Conservation (phyloP, 2,113 vertebrate species). For the Poeciliopsis turrubarensis region DNA sequence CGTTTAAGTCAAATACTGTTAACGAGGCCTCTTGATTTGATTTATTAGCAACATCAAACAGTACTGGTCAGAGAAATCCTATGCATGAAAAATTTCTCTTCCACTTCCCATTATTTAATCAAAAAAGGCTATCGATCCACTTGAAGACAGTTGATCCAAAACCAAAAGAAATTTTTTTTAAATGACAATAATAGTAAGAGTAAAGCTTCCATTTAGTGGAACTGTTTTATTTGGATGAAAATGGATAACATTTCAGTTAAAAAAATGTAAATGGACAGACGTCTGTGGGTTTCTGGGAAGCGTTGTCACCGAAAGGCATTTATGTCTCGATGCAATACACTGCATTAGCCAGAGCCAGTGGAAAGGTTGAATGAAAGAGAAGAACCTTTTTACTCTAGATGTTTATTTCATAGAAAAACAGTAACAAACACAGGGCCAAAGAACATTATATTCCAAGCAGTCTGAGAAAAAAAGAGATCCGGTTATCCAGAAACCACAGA, state of each 20-base stretch:
- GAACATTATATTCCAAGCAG: conserved; percentile 18
- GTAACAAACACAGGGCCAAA: conserved; percentile 10
- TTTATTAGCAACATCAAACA: conserved; percentile 22
- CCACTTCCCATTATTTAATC: conserved; percentile 14
- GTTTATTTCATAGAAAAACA: conserved; percentile 20
- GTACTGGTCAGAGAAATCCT: conserved; percentile 7
- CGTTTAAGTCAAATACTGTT: not conserved
- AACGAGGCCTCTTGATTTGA: conserved; percentile 10
- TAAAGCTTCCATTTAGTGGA: conserved; percentile 6
- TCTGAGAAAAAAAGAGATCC: conserved; percentile 14
- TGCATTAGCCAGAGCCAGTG: conserved; percentile 15
- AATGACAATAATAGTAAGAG: conserved; percentile 4
- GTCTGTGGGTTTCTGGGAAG: conserved; percentile 10
- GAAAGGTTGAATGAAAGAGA: conserved; percentile 19
- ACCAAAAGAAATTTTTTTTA: conserved; percentile 4
- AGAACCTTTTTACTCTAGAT: conserved; percentile 9
- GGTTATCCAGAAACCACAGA: not conserved
- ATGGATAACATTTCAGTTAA: not conserved
- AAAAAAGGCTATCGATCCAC: conserved; percentile 1
- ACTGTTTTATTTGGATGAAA: conserved; percentile 1
- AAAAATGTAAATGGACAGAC: conserved; percentile 17
- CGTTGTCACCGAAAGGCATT: conserved; percentile 14
- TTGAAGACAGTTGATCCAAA: not conserved
- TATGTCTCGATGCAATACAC: conserved; percentile 12
- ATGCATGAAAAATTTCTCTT: conserved; percentile 4